These are phyloP conservation scores for Meandrusa payeni DNA, from an alignment of 2,888 invertebrate genomes.

Conservation along the genomic window DNA sequence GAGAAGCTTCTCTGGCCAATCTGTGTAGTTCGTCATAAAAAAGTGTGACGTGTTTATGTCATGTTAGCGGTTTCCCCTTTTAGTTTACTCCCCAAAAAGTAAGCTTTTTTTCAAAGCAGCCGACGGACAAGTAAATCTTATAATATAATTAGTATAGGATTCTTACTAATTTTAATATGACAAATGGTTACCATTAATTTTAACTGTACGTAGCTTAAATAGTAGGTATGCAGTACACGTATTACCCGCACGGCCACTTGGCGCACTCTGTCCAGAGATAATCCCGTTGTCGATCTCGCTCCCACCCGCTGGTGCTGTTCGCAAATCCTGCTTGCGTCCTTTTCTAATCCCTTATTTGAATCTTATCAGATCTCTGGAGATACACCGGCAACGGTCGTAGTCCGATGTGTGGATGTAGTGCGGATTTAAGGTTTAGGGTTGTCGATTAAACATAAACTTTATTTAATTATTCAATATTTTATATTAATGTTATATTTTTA, in stretches of 20 bases:
- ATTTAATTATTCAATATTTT: background rate
- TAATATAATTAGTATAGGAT: no score
- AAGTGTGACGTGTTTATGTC: no score
- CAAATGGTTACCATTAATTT: conserved; percentile 12
- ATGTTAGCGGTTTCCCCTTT: no score
- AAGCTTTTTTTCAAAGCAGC: no score
- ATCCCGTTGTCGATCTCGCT: conserved; percentile 64
- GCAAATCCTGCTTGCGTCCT: conserved; percentile 71
- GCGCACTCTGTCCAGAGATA: conserved; percentile 70
- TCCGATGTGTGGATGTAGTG: conserved; percentile 61
- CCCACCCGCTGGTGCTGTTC: conserved; percentile 48
- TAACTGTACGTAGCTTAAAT: conserved; percentile 5
- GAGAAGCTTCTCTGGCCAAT: no score
- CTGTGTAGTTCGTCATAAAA: no score
- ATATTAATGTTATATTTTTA: background rate
- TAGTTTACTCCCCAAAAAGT: no score
- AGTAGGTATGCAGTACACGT: conserved; percentile 37
- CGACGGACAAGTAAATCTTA: no score
- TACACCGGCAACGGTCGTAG: conserved; percentile 69
- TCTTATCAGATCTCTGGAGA: conserved; percentile 81
- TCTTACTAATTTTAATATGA: conserved; percentile 8
- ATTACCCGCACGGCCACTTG: conserved; percentile 54
- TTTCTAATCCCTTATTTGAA: conserved; percentile 82
- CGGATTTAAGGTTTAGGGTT: conserved; percentile 60
- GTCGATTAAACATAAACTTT: conserved; percentile 27